These are phyloP conservation scores for Panthera leo DNA, from an alignment of 2,113 vertebrate genomes.

Conservation along the genomic window DNA sequence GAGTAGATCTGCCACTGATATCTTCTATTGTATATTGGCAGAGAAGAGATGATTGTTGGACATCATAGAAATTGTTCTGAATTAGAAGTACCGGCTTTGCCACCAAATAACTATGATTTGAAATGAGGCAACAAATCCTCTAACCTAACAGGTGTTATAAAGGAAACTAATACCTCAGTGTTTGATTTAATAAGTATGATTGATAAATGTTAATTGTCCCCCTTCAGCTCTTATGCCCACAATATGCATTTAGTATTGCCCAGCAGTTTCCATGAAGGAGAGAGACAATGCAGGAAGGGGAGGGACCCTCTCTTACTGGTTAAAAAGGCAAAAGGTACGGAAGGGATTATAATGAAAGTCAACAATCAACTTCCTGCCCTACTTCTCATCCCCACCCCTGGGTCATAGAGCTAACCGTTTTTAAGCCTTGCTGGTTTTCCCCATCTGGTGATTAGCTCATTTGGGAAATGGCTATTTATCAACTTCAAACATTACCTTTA, in stretches of 20 bases:
- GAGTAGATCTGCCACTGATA: neutral
- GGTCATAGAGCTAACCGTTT: neutral
- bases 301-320: neutral
- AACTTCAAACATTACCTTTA: constrained; percentile 15
- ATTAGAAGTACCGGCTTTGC: neutral
- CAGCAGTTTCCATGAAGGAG: neutral
- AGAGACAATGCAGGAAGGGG: neutral
- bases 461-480: constrained; percentile 2
- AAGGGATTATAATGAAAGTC: neutral
- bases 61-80: neutral
- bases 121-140: neutral
- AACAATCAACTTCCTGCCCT: neutral
- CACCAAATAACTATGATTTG: neutral
- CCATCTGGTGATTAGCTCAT: neutral
- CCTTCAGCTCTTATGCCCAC: neutral
- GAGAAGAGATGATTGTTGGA: neutral
- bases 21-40: neutral
- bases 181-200: neutral
- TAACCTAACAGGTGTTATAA: neutral
- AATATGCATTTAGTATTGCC: neutral
- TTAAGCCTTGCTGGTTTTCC: neutral
- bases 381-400: neutral
- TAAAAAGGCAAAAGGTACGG: neutral
- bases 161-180: neutral
- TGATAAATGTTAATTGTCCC: neutral